Percentiles rank a stretch among this genome's conserved stretches.
These are phyloP conservation scores for Erythrocercus mccallii DNA, from an alignment of 2,113 vertebrate species.

Conservation along the genomic window DNA sequence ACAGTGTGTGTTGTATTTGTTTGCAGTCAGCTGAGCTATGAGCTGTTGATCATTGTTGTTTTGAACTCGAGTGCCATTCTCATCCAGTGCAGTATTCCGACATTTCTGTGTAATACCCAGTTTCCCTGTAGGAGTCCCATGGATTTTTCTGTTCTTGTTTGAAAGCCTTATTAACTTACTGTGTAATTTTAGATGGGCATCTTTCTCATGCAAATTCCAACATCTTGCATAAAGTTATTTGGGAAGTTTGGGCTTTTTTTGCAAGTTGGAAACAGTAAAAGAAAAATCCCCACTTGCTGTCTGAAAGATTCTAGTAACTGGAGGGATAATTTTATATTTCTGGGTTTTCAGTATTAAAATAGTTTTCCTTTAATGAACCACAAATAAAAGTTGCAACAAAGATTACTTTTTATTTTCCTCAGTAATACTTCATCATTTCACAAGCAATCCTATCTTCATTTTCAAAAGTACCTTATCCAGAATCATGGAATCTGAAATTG, in stretches of 20 bases:
- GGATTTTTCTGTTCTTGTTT: conserved; percentile 44
- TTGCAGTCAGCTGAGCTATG: conserved; percentile 82
- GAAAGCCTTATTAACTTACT: conserved; percentile 43
- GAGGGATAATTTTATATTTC: background rate
- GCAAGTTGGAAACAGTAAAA: background rate
- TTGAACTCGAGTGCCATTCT: conserved; percentile 84
- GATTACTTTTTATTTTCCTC: background rate
- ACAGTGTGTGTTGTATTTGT: conserved; percentile 82
- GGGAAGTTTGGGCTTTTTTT: background rate
- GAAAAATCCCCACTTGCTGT: background rate
- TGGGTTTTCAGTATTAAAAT: conserved; percentile 10
- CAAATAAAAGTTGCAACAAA: conserved; percentile 40
- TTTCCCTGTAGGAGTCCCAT: conserved; percentile 39
- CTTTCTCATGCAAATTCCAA: background rate
- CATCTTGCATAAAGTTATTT: background rate
- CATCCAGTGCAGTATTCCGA: conserved; percentile 70
- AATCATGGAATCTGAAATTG: background rate
- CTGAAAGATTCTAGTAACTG: background rate
- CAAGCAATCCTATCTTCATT: background rate
- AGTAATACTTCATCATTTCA: background rate
- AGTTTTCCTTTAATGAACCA: background rate
- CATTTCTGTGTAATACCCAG: conserved; percentile 4
- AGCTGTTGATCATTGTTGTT: conserved; percentile 79
- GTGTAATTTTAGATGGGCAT: conserved; percentile 54
- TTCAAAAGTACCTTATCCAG: conserved; percentile 31